Conservation (phyloP, 2,888 invertebrate genomes). For the Leistus spinibarbis region DNA sequence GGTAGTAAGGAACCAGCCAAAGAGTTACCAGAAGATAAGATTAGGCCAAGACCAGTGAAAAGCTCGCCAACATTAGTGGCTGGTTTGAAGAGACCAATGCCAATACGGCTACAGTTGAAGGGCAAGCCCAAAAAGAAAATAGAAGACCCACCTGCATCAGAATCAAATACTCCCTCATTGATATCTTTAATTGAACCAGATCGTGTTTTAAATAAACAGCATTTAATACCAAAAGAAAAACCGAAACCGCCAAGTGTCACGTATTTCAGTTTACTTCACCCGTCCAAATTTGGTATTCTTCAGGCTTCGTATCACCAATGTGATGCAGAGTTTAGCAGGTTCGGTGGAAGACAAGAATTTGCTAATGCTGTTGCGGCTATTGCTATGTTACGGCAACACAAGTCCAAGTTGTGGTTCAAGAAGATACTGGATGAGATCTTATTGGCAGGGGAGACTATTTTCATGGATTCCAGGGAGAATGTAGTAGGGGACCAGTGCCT, state of each 20-base stretch:
- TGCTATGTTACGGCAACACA: constrained; percentile 52
- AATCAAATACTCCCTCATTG: constrained; percentile 16
- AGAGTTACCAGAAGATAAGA: neutral
- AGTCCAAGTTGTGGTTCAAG: constrained; percentile 54
- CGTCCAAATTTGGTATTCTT: constrained; percentile 51
- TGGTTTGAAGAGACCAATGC: neutral
- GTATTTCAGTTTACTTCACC: constrained; percentile 46
- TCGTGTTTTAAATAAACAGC: neutral
- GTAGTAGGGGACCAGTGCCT: constrained; percentile 35
- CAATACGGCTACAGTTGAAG: neutral
- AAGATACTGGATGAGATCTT: constrained; percentile 54
- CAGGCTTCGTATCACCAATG: constrained; percentile 52
- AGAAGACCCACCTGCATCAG: neutral
- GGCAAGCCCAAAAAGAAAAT: neutral
- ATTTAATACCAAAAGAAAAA: constrained; percentile 16
- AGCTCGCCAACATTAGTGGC: neutral
- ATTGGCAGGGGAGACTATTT: constrained; percentile 52
- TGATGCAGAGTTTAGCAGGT: constrained; percentile 50
- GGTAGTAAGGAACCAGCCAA: neutral
- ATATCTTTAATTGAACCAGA: neutral
- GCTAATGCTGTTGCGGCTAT: constrained; percentile 54
- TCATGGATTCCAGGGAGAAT: constrained; percentile 49
- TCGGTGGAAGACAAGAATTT: constrained; percentile 50
- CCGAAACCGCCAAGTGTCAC: constrained; percentile 30
- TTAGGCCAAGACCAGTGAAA: neutral